Evolutionary conservation across 2,113 vertebrate species (phyloP), one percentile per base, ranked within the genome.

Genomic region (Spea multiplicata): DNA sequence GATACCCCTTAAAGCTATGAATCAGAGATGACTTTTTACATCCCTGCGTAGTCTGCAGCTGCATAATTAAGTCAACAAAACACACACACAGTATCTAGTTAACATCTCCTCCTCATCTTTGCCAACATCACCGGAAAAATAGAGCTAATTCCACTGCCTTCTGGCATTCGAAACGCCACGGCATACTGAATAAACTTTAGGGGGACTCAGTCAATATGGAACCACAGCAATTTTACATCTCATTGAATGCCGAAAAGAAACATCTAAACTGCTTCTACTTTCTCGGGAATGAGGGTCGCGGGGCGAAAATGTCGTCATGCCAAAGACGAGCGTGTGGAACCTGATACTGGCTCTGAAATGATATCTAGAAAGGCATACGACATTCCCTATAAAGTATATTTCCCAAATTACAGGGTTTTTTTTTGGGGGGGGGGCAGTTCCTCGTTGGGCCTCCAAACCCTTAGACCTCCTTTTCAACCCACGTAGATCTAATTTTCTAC

Each of bases 181-280:
- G 86, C 87, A 88, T 86, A 84, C 78, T 84, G 81, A 86, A 90
- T 76, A 13, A 85, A 68, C 80, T 85, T 78, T 85, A 81, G 83
- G 85, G 84, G 84, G 80, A 85, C 80, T 85, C 81, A 83, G 87
- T 86, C 86, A 85, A 83, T 84, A 81, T 44, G 68, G 78, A 88
- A 88, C 74, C 83, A 82, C 83, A 74, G 84, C 84, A 86, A 89
- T 88, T 90, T 90, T 86, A 88, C 86, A 88, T 87, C 86, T 85
- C 87, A 87, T 88, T 88, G 86, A 87, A 87, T 89, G 84, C 66
- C 9, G 44, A 84, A 81, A 75, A 8, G 17, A 66, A 53, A 57
- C 52, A 76, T 83, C 83, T 75, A 84, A 87, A 69, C 46, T 78
- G 17, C 55, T 66, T 75, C 46, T 45, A 85, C 61, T 84, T 52